Base-by-base conservation (phyloP, 2,888 invertebrate genomes). In the Periphyllus acericola region DNA sequence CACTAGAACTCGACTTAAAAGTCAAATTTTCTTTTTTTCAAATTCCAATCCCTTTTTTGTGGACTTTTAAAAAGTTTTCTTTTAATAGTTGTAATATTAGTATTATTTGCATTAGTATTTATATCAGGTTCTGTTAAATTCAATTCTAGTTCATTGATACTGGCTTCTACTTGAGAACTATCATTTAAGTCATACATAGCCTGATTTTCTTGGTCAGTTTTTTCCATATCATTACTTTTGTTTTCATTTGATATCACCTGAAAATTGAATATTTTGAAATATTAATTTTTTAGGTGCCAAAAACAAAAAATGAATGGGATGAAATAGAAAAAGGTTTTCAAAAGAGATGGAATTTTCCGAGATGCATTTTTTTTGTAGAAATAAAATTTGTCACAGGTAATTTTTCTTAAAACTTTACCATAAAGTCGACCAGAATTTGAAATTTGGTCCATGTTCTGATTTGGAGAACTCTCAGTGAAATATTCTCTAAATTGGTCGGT, bases 271-370 rank as follows among this genome's bases (percentile, higher is more conserved):
- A 81, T 40, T 40, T 68, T 29, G 34, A 4, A 32, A 34, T 60
- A 17, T 80, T 60, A 25, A 34, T 60, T 34, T 66, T n/a, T 80
- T 80, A 80, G 36, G 79, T 80, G 17, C 66, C 36, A 80, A 80
- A n/a, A 25, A 80, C n/a, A 66, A 83, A 52, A 72, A 55, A 71
- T n/a, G 21, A 14, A 29, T 89, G 60, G 46, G 68, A 66, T 55
- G 71, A 78, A 68, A 89, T 83, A 25, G 66, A 83, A 52, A n/a
- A 74, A 29, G 68, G 71, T 21, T 80, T 81, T 88, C 29, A 71
- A 80, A 74, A 60, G 25, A 88, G 78, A 80, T 88, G 72, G 87
- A 87, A 74, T 52, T 82, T 72, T 88, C 81, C 74, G 5, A 81
- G 81, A 78, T 72, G 68, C 19, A 80, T 80, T 25, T 60, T 60